These are phyloP conservation scores for Euthynnus affinis DNA, from an alignment of 2,797 vertebrate genomes.

Conservation along the genomic window DNA sequence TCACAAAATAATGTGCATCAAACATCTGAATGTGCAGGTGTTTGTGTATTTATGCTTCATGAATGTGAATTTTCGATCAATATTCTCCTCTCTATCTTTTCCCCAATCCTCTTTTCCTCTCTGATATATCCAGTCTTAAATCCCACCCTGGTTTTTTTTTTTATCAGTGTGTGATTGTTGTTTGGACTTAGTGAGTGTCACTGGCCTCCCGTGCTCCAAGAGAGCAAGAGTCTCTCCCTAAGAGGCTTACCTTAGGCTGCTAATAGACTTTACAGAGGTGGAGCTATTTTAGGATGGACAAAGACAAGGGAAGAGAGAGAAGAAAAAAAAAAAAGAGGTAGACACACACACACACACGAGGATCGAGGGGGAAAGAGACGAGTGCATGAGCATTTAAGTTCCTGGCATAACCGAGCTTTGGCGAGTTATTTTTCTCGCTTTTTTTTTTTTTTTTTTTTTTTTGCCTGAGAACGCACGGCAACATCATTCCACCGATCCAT, in stretches of 20 bases:
- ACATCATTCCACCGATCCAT: constrained; percentile 38
- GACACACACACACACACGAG: constrained; percentile 1
- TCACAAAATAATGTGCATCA: background rate
- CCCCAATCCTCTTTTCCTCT: constrained; percentile 49
- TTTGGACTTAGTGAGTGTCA: constrained; percentile 50
- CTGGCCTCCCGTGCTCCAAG: constrained; percentile 60
- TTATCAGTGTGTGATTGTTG: constrained; percentile 55
- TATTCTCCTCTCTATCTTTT: constrained; percentile 21
- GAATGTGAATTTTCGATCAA: constrained; percentile 12
- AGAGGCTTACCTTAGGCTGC: constrained; percentile 83
- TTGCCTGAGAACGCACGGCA: constrained; percentile 15
- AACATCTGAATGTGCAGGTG: background rate
- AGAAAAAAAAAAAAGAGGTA: constrained; percentile 37
- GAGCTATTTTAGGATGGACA: constrained; percentile 74
- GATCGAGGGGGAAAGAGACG: background rate
- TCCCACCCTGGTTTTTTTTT: constrained; percentile 47
- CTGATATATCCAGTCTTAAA: constrained; percentile 44
- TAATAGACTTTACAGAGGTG: constrained; percentile 81
- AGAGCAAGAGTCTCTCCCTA: constrained; percentile 73
- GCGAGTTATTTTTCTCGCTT: constrained; percentile 16
- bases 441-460: too few relatives aligned
- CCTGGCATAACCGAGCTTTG: background rate
- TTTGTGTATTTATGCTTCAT: background rate
- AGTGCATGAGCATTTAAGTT: background rate
- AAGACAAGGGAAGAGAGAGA: constrained; percentile 49